Evolutionary conservation across 2,113 vertebrate genomes (phyloP).

Genomic region (Dendropsophus ebraccatus): DNA sequence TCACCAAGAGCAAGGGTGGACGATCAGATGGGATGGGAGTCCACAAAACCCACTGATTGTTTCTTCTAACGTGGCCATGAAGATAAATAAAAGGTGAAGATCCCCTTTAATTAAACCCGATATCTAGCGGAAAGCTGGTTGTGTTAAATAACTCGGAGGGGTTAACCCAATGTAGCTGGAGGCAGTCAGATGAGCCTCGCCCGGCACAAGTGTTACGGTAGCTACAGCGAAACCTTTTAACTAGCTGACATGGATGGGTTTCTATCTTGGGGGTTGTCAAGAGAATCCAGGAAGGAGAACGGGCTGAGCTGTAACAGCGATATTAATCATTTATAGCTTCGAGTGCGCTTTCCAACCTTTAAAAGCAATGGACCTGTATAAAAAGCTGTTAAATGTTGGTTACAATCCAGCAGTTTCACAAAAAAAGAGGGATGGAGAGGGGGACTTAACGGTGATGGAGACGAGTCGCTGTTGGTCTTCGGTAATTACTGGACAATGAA

Average conservation of each 20-base stretch:
- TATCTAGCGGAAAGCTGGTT: background rate
- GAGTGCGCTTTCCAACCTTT: background rate
- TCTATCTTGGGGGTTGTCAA: conserved; percentile 29
- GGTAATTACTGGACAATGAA: background rate
- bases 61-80: background rate
- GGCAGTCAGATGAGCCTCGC: conserved; percentile 5
- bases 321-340: conserved; percentile 48
- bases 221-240: conserved; percentile 26
- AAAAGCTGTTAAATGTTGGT: conserved; percentile 49
- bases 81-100: background rate
- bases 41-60: background rate
- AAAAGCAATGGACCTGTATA: conserved; percentile 39
- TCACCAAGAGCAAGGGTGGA: background rate
- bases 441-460: background rate
- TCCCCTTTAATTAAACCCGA: background rate
- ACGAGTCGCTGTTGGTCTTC: background rate
- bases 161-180: background rate
- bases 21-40: background rate
- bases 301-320: conserved; percentile 11
- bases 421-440: background rate
- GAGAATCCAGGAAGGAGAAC: conserved; percentile 15
- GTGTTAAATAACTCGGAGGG: background rate
- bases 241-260: conserved; percentile 11
- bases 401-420: conserved; percentile 16
- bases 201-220: background rate